Base-by-base conservation (phyloP, 1,140 invertebrate species). In the Aphis gossypii region DNA sequence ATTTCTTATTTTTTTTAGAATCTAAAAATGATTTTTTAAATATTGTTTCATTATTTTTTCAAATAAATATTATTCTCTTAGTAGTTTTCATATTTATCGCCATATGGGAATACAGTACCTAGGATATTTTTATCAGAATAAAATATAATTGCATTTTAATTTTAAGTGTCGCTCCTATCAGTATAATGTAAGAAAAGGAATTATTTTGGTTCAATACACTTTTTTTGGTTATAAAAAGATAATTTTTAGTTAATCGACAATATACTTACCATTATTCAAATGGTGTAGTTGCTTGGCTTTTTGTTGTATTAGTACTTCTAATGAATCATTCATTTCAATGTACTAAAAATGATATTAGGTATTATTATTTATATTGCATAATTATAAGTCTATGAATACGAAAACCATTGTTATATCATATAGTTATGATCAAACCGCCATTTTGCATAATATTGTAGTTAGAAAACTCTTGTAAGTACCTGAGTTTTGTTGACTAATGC, bases 251-350 rank as follows among this genome's bases (percentile, higher is more conserved):
- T 18, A 46, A 30, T n/a, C 18, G 4, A 68, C 30, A 90, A n/a
- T n/a, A n/a, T n/a, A 92, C 44, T 76, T 92, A 92, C 90, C 60
- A 76, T 5, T 48, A 35, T 48, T 92, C n/a, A 92, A 76, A 38
- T 21, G 5, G 0, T 92, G 56, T 35, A 76, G 23, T 48, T 51
- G n/a, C 0, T n/a, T 38, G 9, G 25, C 14, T 82, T 82, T 68
- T 92, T 82, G 30, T 25, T n/a, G 41, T 11, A 82, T 82, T 20
- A 82, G 35, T 4, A 35, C n/a, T 5, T 92, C 68, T 82, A 92
- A 92, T 35, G 20, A 51, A 48, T n/a, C 35, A 23, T 82, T 82
- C 18, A 82, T 68, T 68, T 82, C 30, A 48, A n/a, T 48, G 41
- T 25, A 35, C 90, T 92, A 35, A 87, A 87, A 87, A 48, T 46